Evolutionary conservation across 2,113 vertebrate species (phyloP), one percentile per base, ranked within the genome.

Genomic region (Prietella phreatophila): DNA sequence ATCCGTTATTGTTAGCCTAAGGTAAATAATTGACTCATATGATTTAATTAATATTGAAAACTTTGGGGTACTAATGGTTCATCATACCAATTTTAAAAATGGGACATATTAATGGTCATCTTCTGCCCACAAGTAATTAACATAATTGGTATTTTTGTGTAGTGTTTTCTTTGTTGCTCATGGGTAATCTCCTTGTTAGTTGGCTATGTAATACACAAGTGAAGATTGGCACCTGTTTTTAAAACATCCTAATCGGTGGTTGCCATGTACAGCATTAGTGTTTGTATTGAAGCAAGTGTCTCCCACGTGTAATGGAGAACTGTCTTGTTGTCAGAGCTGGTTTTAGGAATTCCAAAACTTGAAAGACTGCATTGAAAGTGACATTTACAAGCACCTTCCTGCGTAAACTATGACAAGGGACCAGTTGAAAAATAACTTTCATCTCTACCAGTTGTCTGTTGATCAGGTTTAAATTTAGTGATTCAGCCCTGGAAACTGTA

Each of bases 271-370:
- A 50, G 25, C 27, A 83, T 88, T 82, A 17, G 78, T 81, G 11
- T n/a, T 56, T 60, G 69, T 75, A 82, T 86, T 88, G 13, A 89
- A 73, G 88, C 63, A 85, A 78, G 75, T 86, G 82, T 87, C 85
- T 86, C 39, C 53, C 53, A 47, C 30, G 39, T 84, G 56, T 81
- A 78, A 80, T 86, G 73, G 73, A 83, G 65, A 69, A 85, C 87
- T 78, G 50, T 79, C 81, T 79, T 89, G 75, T 86, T 86, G 75
- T 88, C 85, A 73, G 50, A 80, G 75, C 89, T 86, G 89, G 90
- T 91, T 88, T 85, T 88, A 75, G 78, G 87, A 91, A 91, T 90
- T 86, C 36, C 69, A 56, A 85, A 88, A 89, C 88, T 73, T 83
- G 85, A 88, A 84, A 86, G 69, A 81, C 88, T 25, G 30, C 69